These are phyloP conservation scores for Drosophila lacteicornis DNA, from an alignment of 1,140 invertebrate species.

Conservation along the genomic window DNA sequence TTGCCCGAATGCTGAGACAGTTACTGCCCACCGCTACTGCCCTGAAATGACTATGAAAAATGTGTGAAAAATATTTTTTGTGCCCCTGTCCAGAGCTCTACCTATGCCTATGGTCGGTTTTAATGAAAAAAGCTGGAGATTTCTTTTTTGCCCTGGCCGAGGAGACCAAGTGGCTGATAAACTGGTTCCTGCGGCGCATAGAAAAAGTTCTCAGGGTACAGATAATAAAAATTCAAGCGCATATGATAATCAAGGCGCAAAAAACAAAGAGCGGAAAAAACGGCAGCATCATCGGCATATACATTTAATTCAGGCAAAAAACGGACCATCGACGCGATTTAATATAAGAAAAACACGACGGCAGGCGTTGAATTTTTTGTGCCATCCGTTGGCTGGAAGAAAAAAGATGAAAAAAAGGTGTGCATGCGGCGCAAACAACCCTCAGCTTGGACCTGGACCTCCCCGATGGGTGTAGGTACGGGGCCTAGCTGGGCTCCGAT, in stretches of 20 bases:
- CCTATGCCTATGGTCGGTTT: slow-evolving; percentile 58
- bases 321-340: slow-evolving; percentile 79
- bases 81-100: slow-evolving; percentile 61
- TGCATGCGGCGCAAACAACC: slow-evolving; percentile 69
- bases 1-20: slow-evolving; percentile 73
- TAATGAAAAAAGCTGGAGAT: slow-evolving; percentile 68
- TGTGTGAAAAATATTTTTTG: slow-evolving; percentile 84
- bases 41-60: slow-evolving; percentile 84
- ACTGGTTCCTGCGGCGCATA: slow-evolving; percentile 79
- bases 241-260: slow-evolving; percentile 80
- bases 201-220: slow-evolving; percentile 85
- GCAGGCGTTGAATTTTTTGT: slow-evolving; percentile 67
- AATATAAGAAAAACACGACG: slow-evolving; percentile 81
- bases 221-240: slow-evolving; percentile 84
- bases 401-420: slow-evolving; percentile 50
- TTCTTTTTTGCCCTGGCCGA: slow-evolving; percentile 68
- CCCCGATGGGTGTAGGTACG: slow-evolving; percentile 74
- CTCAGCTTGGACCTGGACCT: slow-evolving; percentile 55
- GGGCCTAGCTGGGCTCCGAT: slow-evolving; percentile 77
- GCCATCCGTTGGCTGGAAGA: slow-evolving; percentile 40
- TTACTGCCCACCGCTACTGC: slow-evolving; percentile 72
- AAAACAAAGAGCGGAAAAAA: slow-evolving; percentile 68
- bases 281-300: slow-evolving; percentile 52
- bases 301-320: slow-evolving; percentile 83
- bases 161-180: slow-evolving; percentile 83